A percentile compares a stretch with the other conserved stretches of the same genome.
phyloP scores from a whole-genome alignment of 2,113 vertebrate genomes.

The Limnothrissa miodon region DNA sequence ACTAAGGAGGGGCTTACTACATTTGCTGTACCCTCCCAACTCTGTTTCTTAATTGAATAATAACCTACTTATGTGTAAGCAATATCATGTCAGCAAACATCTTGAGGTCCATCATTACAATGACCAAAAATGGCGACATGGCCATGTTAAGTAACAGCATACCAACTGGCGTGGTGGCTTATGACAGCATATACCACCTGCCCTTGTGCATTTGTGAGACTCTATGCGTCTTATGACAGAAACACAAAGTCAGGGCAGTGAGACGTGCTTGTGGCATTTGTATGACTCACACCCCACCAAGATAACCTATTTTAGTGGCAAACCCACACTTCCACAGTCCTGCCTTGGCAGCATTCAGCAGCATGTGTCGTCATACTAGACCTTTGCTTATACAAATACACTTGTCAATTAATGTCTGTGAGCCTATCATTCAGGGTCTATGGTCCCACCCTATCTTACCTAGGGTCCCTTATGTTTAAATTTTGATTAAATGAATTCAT shows the following conservation, averaged over 20 bases:
- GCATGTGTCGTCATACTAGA: neutral
- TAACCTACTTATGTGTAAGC: too few relatives aligned
- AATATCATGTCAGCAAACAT: too few relatives aligned
- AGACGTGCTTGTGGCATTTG: too few relatives aligned
- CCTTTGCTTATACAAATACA: neutral
- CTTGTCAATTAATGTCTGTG: neutral
- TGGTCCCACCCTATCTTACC: neutral
- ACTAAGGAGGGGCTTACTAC: too few relatives aligned
- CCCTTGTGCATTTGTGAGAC: neutral
- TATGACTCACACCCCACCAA: too few relatives aligned
- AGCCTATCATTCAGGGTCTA: too few relatives aligned
- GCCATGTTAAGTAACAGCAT: neutral
- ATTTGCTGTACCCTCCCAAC: too few relatives aligned
- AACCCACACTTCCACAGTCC: neutral
- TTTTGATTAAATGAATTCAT: neutral
- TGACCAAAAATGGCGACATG: neutral
- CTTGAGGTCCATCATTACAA: too few relatives aligned
- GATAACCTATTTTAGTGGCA: too few relatives aligned
- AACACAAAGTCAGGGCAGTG: neutral
- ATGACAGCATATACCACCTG: neutral
- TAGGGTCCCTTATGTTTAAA: too few relatives aligned
- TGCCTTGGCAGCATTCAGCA: neutral
- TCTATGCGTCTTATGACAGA: neutral
- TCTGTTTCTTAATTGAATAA: too few relatives aligned
- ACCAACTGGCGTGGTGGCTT: neutral